These are phyloP conservation scores for Augochlora pura DNA, from an alignment of 1,140 invertebrate genomes.

Conservation along the genomic window DNA sequence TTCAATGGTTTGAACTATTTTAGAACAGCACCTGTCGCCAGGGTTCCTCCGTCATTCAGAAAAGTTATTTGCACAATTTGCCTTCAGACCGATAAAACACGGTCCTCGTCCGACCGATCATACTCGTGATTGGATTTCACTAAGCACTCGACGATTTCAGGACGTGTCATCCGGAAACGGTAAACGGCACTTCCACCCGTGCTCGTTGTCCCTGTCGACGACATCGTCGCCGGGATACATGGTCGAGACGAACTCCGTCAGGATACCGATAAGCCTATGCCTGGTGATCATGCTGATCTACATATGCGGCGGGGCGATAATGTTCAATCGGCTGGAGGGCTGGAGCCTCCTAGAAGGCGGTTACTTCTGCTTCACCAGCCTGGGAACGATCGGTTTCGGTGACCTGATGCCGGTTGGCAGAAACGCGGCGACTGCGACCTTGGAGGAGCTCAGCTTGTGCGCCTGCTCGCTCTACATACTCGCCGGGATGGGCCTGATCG, in stretches of 20 bases:
- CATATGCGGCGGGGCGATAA: constrained; percentile 93
- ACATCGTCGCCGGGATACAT: constrained; percentile 67
- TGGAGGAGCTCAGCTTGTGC: constrained; percentile 89
- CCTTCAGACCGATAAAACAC: no score
- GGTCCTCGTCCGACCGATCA: no score
- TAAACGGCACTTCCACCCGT: constrained; percentile 72
- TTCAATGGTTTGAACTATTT: no score
- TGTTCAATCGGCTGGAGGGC: constrained; percentile 94
- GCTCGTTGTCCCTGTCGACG: constrained; percentile 70
- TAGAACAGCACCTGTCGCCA: no score
- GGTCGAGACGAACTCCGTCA: constrained; percentile 78
- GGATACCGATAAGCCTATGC: constrained; percentile 93
- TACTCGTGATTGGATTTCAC: no score
- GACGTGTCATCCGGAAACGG: constrained; percentile 64
- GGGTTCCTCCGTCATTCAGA: no score
- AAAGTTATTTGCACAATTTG: no score
- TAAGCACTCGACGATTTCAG: constrained; percentile 22
- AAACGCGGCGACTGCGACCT: constrained; percentile 86
- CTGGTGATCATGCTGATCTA: constrained; percentile 94
- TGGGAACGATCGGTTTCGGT: constrained; percentile 94
- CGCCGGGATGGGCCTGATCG: constrained; percentile 95
- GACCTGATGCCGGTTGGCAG: constrained; percentile 88
- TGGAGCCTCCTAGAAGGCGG: constrained; percentile 94
- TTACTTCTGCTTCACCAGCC: constrained; percentile 97
- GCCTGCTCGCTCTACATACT: constrained; percentile 93